phyloP scores from a whole-genome alignment of 2,888 invertebrate species.

The Xiphydria camelus region DNA sequence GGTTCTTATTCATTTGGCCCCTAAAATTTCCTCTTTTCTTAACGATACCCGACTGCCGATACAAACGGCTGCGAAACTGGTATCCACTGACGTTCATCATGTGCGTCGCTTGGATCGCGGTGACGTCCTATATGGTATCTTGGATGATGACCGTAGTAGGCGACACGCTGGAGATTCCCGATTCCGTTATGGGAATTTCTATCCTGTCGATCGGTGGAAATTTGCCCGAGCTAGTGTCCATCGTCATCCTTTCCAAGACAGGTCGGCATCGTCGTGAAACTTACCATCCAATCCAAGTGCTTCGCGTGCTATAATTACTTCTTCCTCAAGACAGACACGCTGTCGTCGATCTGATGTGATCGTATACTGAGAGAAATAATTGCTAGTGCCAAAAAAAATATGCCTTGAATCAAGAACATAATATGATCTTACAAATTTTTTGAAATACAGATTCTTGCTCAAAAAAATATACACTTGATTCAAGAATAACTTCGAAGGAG shows the following conservation, averaged over 20 bases:
- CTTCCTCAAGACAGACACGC: too few relatives aligned
- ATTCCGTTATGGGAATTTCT: conserved; percentile 89
- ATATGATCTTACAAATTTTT: too few relatives aligned
- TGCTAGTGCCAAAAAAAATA: too few relatives aligned
- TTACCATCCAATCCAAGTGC: background rate
- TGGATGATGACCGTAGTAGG: conserved; percentile 93
- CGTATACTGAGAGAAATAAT: too few relatives aligned
- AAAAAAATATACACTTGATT: background rate
- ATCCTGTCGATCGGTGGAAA: conserved; percentile 89
- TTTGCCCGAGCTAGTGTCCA: conserved; percentile 81
- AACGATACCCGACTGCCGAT: conserved; percentile 72
- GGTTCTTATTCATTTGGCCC: conserved; percentile 77
- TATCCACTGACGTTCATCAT: conserved; percentile 82
- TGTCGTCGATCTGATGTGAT: too few relatives aligned
- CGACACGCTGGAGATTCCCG: conserved; percentile 77
- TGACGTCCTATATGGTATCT: conserved; percentile 82
- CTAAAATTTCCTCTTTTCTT: conserved; percentile 67
- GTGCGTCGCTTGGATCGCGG: conserved; percentile 85
- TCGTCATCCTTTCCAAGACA: conserved; percentile 82
- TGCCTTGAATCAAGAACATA: too few relatives aligned
- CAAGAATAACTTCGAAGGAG: background rate
- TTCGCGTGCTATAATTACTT: background rate
- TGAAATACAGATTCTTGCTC: too few relatives aligned
- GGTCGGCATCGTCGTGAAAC: conserved; percentile 71
- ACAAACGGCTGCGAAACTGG: conserved; percentile 61